Evolutionary conservation across 2,113 vertebrate genomes (phyloP).

Genomic region (Catharus bicknelli): DNA sequence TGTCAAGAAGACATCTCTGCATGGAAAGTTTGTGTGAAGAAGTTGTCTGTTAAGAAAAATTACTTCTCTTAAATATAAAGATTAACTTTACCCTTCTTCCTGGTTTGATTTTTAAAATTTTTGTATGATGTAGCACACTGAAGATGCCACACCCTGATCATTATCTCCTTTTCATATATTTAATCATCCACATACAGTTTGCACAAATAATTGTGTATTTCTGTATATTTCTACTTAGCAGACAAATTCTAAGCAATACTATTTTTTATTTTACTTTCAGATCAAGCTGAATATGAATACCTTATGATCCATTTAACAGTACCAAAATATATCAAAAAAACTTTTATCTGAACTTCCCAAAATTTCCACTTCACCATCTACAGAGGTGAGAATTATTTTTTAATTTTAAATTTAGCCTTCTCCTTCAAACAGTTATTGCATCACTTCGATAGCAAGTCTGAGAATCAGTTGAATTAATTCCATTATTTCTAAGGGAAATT

Average conservation of each 20-base stretch:
- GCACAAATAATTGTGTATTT: background rate
- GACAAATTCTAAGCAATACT: background rate
- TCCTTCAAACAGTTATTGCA: background rate
- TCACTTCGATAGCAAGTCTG: background rate
- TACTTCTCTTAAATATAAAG: background rate
- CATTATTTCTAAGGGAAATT: background rate
- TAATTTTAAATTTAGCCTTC: background rate
- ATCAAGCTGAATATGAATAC: background rate
- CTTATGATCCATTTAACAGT: background rate
- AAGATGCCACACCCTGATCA: background rate
- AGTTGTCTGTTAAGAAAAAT: background rate
- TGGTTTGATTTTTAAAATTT: background rate
- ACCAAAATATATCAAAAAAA: background rate
- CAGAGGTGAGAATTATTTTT: background rate
- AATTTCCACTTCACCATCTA: background rate
- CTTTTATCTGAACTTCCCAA: background rate
- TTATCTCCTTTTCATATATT: background rate
- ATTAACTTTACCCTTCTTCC: background rate
- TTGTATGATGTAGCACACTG: background rate
- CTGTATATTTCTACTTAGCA: background rate
- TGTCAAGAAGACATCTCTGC: background rate
- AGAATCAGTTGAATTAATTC: background rate
- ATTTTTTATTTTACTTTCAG: background rate
- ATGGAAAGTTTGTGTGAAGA: background rate
- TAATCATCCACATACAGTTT: background rate